Evolutionary conservation across 64 coral and sea anemone genomes (phyloP).

Genomic region (Anthopleura sola): DNA sequence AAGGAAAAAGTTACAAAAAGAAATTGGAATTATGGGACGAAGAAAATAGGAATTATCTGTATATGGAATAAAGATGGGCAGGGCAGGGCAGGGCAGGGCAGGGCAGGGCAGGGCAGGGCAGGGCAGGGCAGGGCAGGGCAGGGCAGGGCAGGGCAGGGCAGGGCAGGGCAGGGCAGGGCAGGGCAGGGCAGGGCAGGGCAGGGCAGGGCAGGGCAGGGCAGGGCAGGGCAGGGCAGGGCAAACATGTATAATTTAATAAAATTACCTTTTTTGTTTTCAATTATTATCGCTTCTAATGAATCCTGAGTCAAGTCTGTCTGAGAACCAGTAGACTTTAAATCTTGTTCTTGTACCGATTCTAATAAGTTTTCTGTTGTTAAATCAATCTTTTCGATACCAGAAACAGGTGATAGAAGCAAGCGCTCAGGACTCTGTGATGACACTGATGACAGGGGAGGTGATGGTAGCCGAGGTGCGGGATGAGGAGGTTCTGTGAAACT

Average conservation of each 20-base stretch:
- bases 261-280: neutral
- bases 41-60: no score
- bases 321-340: conserved; percentile 12
- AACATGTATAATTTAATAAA: no score
- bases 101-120: no score
- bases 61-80: no score
- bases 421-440: conserved; percentile 19
- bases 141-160: neutral
- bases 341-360: neutral
- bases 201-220: neutral
- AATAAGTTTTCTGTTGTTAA: neutral
- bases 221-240: neutral
- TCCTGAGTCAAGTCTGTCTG: conserved; percentile 45
- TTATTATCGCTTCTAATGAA: neutral
- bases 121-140: no score
- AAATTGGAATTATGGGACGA: no score
- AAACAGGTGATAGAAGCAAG: neutral
- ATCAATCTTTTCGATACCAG: neutral
- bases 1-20: no score
- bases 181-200: no score
- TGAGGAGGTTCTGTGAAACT: conserved; percentile 17
- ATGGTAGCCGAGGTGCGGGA: neutral
- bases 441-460: conserved; percentile 7
- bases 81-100: no score
- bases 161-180: neutral